Conservation (phyloP, 2,797 vertebrate species). For the Tolypeutes matacus region DNA sequence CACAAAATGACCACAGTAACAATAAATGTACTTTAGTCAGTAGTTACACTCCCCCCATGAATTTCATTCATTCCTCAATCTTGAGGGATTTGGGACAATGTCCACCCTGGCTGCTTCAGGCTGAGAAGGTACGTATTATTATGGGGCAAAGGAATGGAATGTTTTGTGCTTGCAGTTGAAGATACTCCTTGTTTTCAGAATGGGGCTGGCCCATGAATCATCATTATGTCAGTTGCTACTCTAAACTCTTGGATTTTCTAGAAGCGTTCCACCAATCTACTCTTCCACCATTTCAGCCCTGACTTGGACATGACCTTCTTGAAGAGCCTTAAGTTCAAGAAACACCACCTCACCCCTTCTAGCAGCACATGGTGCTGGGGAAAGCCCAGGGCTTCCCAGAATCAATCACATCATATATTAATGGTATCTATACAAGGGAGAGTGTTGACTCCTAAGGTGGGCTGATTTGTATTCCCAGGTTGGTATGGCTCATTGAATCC, state of each 20-base stretch:
- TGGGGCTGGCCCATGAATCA: no score
- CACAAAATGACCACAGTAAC: no score
- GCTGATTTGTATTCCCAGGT: no score
- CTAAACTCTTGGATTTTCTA: not conserved
- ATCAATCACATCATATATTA: not conserved
- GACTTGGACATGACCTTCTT: not conserved
- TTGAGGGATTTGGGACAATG: no score
- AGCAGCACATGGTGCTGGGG: not conserved
- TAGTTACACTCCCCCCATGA: no score
- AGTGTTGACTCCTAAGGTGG: not conserved
- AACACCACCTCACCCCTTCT: not conserved
- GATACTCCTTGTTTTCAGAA: no score
- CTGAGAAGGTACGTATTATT: no score
- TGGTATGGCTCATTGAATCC: not conserved
- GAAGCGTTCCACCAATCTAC: not conserved
- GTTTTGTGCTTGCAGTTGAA: no score
- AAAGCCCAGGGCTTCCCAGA: not conserved
- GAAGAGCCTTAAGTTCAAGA: not conserved
- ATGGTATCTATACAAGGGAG: not conserved
- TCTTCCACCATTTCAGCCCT: not conserved
- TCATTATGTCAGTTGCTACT: not conserved
- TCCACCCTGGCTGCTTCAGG: no score
- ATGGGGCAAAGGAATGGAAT: no score
- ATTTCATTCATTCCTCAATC: no score
- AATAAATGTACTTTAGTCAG: no score